A percentile compares a stretch with the other conserved stretches of the same genome.
These are phyloP conservation scores for Temnopleurus reevesii DNA, from an alignment of 53 echinoderm and acorn worm species.

Conservation along the genomic window DNA sequence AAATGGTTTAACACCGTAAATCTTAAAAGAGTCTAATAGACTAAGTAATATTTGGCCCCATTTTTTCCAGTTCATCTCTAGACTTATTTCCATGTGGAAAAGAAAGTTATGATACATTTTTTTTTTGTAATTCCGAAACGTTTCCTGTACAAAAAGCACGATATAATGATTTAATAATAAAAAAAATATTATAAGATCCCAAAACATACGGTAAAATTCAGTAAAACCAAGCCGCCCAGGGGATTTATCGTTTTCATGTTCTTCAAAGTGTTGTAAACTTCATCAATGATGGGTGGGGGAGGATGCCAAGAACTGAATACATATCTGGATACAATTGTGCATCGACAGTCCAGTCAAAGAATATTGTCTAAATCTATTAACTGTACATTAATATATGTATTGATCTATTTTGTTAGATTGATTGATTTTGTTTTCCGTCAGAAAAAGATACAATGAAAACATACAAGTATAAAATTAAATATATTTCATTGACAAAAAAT, in stretches of 20 bases:
- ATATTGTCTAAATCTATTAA: no score
- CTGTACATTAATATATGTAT: no score
- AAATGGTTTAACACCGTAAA: no score
- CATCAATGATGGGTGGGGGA: neutral
- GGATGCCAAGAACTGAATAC: neutral
- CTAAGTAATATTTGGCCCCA: neutral
- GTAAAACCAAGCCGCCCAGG: neutral
- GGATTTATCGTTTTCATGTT: neutral
- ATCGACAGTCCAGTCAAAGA: no score
- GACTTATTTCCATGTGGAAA: neutral
- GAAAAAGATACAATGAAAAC: no score
- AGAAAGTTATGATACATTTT: neutral
- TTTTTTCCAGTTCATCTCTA: neutral
- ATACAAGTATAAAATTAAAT: no score
- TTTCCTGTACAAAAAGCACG: neutral
- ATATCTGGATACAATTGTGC: neutral
- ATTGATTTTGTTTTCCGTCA: no score
- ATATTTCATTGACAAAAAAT: no score
- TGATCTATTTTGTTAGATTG: no score
- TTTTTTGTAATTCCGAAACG: neutral
- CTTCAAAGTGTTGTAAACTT: neutral
- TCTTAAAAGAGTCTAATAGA: no score
- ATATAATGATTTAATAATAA: neutral
- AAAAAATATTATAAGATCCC: neutral
- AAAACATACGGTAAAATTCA: neutral